Conservation (phyloP, 1,140 invertebrate genomes). For the Scaptomyza hsui region DNA sequence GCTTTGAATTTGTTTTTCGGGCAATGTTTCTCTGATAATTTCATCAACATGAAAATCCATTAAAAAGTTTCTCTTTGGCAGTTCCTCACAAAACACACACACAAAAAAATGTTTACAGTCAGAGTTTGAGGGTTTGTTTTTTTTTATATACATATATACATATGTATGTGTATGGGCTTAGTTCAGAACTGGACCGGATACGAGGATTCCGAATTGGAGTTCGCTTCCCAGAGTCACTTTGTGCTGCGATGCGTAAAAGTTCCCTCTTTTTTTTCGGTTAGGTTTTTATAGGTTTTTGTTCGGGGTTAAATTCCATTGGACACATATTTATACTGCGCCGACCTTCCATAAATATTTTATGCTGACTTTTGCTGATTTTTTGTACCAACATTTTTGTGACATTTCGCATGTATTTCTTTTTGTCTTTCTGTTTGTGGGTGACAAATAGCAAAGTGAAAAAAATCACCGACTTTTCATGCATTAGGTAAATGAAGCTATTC, state of each 20-base stretch:
- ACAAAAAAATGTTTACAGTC: background rate
- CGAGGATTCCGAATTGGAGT: background rate
- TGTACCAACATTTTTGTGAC: constrained; percentile 34
- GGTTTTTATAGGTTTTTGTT: constrained; percentile 55
- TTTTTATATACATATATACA: too few relatives aligned
- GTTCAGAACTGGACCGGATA: background rate
- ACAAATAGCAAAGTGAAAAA: constrained; percentile 55
- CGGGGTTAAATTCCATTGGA: constrained; percentile 34
- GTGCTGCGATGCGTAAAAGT: constrained; percentile 71
- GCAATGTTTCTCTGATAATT: constrained; percentile 59
- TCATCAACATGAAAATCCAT: constrained; percentile 78
- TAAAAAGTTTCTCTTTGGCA: constrained; percentile 73
- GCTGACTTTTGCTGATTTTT: constrained; percentile 56
- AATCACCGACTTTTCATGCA: constrained; percentile 15
- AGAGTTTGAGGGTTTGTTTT: constrained; percentile 20
- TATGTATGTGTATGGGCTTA: constrained; percentile 6
- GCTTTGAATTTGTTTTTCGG: background rate
- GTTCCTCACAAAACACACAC: constrained; percentile 33
- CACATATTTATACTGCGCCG: constrained; percentile 41
- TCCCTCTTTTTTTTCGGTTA: constrained; percentile 38
- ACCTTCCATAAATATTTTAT: constrained; percentile 60
- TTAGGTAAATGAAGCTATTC: constrained; percentile 61
- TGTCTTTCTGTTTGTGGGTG: too few relatives aligned
- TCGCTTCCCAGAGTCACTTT: constrained; percentile 53
- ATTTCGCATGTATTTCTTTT: constrained; percentile 42